phyloP scores from a whole-genome alignment of 1,140 invertebrate species.

The Zaprionus camerounensis region DNA sequence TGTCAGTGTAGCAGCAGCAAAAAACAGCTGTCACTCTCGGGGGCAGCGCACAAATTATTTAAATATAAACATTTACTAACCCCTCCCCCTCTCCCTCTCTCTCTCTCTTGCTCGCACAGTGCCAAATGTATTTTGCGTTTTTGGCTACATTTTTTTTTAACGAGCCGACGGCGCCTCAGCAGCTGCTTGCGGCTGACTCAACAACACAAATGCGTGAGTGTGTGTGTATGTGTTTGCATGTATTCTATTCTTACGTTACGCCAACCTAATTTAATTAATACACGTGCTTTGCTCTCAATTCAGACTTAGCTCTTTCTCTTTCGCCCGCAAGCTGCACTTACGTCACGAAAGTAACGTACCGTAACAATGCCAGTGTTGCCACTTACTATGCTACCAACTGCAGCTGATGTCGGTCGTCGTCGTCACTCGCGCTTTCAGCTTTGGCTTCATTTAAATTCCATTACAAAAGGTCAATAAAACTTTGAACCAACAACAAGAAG shows the following conservation, averaged over 20 bases:
- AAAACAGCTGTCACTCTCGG: conserved; percentile 59
- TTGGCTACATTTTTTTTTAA: conserved; percentile 49
- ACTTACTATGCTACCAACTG: conserved; percentile 11
- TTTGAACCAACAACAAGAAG: conserved; percentile 41
- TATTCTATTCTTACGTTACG: background rate
- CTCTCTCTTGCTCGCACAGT: background rate
- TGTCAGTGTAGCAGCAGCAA: conserved; percentile 7
- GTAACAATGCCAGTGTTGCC: conserved; percentile 3
- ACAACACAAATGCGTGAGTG: conserved; percentile 12
- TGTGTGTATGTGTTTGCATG: background rate
- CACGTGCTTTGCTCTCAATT: conserved; percentile 46
- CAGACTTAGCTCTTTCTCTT: background rate
- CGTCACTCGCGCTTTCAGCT: conserved; percentile 50
- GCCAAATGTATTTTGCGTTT: conserved; percentile 54
- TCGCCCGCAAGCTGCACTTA: background rate
- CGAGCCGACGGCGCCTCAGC: conserved; percentile 15
- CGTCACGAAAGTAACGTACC: conserved; percentile 8
- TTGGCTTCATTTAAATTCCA: conserved; percentile 54
- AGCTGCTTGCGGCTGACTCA: conserved; percentile 44
- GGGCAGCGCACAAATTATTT: conserved; percentile 39
- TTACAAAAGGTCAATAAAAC: conserved; percentile 74
- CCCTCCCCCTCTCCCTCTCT: background rate
- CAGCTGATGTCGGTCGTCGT: conserved; percentile 9
- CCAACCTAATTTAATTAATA: conserved; percentile 67
- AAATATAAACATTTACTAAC: conserved; percentile 37